Evolutionary conservation across 2,113 vertebrate genomes (phyloP).

Genomic region (Lophotis ruficrista): DNA sequence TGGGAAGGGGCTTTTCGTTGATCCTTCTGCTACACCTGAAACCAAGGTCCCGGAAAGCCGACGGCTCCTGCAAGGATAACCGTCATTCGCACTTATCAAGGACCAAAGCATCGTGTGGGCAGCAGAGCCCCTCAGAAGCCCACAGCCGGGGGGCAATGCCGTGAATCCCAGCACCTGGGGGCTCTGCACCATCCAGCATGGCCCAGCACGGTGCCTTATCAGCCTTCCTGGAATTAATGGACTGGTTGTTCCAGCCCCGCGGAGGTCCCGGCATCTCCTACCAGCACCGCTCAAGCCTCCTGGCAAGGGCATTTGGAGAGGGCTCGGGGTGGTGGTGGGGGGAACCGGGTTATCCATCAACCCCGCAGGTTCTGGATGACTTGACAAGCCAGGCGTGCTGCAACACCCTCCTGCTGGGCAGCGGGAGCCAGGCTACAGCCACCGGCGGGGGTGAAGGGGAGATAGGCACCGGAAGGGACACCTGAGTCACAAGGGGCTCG

Average conservation of each 20-base stretch:
- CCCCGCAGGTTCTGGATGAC: conserved; percentile 48
- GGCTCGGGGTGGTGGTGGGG: not conserved
- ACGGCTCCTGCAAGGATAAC: not conserved
- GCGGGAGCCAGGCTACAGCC: not conserved
- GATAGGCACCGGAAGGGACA: not conserved
- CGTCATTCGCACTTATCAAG: accelerated
- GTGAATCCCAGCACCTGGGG: not conserved
- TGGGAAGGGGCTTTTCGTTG: not conserved
- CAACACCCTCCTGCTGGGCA: not conserved
- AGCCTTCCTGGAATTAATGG: conserved; percentile 46
- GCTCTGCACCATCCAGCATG: not conserved
- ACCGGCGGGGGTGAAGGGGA: not conserved
- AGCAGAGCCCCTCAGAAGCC: not conserved
- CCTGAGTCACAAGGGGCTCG: not conserved
- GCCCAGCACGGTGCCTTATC: not conserved
- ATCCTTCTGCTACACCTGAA: not conserved
- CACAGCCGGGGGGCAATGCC: accelerated
- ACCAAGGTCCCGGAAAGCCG: not conserved
- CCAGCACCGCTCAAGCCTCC: not conserved
- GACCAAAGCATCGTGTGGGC: not conserved
- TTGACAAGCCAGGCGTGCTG: not conserved
- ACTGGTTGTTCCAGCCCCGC: conserved; percentile 20
- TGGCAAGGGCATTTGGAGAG: conserved; percentile 51
- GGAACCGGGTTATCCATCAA: conserved; percentile 58
- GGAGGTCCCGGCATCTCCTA: not conserved